These are phyloP conservation scores for Ormyrus nitidulus DNA, from an alignment of 2,888 invertebrate genomes.

Conservation along the genomic window DNA sequence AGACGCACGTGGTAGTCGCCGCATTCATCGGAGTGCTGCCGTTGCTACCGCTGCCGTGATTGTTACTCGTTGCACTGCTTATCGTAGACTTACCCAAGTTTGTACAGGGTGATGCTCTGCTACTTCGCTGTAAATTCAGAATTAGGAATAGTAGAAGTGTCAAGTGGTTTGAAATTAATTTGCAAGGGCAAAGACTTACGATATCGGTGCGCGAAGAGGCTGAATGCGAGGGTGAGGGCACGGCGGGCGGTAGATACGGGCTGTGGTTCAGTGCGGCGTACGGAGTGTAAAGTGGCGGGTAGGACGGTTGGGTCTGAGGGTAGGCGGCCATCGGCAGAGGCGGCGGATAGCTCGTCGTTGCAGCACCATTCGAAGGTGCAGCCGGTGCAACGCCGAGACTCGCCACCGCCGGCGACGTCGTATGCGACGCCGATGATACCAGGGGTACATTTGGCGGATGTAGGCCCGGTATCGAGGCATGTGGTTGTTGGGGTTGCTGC, in stretches of 20 bases:
- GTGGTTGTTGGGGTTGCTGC: constrained; percentile 77
- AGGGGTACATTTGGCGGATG: constrained; percentile 75
- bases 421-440: constrained; percentile 73
- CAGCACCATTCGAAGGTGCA: constrained; percentile 76
- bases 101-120: constrained; percentile 73
- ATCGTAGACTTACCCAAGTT: constrained; percentile 71
- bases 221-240: constrained; percentile 77
- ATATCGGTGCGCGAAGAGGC: constrained; percentile 81
- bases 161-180: background rate
- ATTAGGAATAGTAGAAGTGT: background rate
- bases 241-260: constrained; percentile 81
- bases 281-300: constrained; percentile 86
- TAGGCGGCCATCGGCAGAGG: constrained; percentile 74
- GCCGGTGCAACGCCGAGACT: constrained; percentile 79
- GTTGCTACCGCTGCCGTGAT: constrained; percentile 62
- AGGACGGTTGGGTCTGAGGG: constrained; percentile 76
- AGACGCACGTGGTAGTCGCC: constrained; percentile 73
- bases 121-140: constrained; percentile 67
- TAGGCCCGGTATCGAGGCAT: constrained; percentile 71
- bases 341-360: constrained; percentile 71
- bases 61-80: constrained; percentile 63
- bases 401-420: constrained; percentile 75
- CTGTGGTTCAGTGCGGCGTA: constrained; percentile 85
- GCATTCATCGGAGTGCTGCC: constrained; percentile 71
- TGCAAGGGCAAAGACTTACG: constrained; percentile 72